Evolutionary conservation across 2,888 invertebrate genomes (phyloP), one percentile per base, ranked within the genome.

Genomic region (Thera britannica): DNA sequence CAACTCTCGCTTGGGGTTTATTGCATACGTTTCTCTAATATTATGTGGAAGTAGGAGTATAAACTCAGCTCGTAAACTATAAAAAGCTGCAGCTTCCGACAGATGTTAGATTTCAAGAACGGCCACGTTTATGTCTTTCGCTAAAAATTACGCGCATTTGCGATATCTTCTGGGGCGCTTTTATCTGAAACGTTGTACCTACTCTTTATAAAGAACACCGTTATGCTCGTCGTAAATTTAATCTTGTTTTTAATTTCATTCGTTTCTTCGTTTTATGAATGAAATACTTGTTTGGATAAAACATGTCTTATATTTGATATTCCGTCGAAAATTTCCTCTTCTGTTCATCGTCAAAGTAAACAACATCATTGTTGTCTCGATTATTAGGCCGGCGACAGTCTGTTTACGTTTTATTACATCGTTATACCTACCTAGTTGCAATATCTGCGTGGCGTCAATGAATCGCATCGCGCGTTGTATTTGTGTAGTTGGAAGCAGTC

Each of bases 381-480:
- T 70, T 71, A 71, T 65, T 72, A 35, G 67, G 56, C 61, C 67
- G 70, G 73, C 73, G 76, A 71, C 70, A 66, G 70, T 66, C 70
- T 75, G 85, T 84, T 84, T 83, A 83, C 81, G 79, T 80, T 82
- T 82, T 75, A 82, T 82, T 84, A 83, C 77, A 70, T 80, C 77
- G 84, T 84, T 87, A 85, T 84, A 41, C 38, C 3, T 84, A 41
- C 38, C 3, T 38, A 84, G 82, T 85, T 80, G 83, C 81, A 82
- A 83, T 87, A 88, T 86, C 69, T 69, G 77, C 58, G 75, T 78
- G 82, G 86, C 88, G 87, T 92, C 90, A 92, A 92, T 92, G 90
- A 87, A 88, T 86, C 84, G 88, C 82, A 78, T 79, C 78, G 73
- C 76, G 71, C 81, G 82, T 82, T 77, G 72, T 80, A 81, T 82